A percentile compares a stretch with the other conserved stretches of the same genome.
Evolutionary conservation across 2,113 vertebrate genomes (phyloP).

Genomic region (Eptesicus fuscus): DNA sequence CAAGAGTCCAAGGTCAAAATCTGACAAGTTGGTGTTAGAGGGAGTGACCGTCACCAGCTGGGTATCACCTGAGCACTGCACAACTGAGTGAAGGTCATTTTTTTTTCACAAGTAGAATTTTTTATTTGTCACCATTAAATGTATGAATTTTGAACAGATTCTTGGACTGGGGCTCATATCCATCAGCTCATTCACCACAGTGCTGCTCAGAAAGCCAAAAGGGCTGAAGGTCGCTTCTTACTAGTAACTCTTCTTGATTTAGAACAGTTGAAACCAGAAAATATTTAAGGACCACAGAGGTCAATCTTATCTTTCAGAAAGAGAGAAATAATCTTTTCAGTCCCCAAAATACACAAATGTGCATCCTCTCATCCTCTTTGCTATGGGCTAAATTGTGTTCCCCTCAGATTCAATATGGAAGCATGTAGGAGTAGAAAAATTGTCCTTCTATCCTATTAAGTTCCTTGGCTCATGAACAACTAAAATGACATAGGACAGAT

Average conservation of each 20-base stretch:
- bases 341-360: neutral
- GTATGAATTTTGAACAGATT: neutral
- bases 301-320: neutral
- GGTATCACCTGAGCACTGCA: accelerated
- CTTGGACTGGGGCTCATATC: neutral
- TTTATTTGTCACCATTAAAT: neutral
- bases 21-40: neutral
- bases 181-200: neutral
- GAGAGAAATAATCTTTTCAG: neutral
- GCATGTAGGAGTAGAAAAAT: neutral
- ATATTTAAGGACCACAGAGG: neutral
- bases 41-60: no score
- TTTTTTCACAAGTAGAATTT: neutral
- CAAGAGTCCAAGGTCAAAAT: neutral
- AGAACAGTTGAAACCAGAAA: neutral
- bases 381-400: neutral
- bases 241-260: neutral
- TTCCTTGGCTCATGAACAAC: neutral
- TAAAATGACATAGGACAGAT: neutral
- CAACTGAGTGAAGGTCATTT: neutral
- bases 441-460: neutral
- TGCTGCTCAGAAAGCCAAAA: neutral
- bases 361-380: neutral
- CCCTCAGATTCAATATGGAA: neutral
- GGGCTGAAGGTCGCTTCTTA: neutral